phyloP scores from a whole-genome alignment of 2,797 vertebrate species.

The Amblyraja radiata region DNA sequence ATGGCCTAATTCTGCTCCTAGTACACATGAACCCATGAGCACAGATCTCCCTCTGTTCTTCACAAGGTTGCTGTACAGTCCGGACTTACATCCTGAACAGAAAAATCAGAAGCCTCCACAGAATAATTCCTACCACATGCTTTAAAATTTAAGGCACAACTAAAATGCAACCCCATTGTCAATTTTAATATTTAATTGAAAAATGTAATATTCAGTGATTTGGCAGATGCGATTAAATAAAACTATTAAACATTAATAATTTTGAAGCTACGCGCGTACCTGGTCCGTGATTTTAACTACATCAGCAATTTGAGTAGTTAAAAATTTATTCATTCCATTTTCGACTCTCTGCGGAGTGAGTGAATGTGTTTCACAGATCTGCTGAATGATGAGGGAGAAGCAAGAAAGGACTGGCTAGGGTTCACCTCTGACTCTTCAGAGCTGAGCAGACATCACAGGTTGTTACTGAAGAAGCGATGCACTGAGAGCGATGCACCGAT shows the following conservation, averaged over 20 bases:
- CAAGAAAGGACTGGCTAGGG: too few relatives aligned
- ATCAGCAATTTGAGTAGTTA: background rate
- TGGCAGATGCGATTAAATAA: background rate
- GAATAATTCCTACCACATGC: background rate
- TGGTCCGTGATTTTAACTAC: background rate
- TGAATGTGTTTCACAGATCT: too few relatives aligned
- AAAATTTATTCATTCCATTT: background rate
- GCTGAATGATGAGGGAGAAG: too few relatives aligned
- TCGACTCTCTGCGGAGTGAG: background rate
- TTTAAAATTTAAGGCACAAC: background rate
- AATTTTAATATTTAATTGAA: conserved; percentile 25
- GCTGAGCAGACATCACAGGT: too few relatives aligned
- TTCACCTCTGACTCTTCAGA: too few relatives aligned
- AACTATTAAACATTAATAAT: background rate
- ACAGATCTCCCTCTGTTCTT: background rate
- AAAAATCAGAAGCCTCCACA: background rate
- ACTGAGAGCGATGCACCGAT: too few relatives aligned
- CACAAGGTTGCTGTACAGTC: background rate
- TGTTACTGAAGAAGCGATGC: too few relatives aligned
- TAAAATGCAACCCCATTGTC: background rate
- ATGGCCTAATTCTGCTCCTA: too few relatives aligned
- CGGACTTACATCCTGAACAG: background rate
- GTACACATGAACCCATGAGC: too few relatives aligned
- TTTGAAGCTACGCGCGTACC: background rate
- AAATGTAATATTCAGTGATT: background rate